Conservation (phyloP, 2,113 vertebrate genomes). For the Anthoscopus minutus region DNA sequence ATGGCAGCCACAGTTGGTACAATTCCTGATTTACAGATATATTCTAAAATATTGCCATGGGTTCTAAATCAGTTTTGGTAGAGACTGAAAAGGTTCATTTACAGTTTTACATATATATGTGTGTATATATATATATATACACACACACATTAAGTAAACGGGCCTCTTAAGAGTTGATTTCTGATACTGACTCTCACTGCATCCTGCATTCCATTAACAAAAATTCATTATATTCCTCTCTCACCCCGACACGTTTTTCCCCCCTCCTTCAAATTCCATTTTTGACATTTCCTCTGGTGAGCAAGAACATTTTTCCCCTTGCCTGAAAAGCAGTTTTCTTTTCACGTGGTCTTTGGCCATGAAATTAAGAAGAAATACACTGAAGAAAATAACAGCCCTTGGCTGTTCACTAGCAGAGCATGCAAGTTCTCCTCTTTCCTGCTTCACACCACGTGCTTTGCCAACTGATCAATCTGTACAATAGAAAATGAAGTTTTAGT, state of each 20-base stretch:
- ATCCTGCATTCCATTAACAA: background rate
- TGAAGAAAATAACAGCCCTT: background rate
- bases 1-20: accelerated
- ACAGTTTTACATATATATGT: background rate
- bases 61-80: background rate
- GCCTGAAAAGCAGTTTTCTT: background rate
- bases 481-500: background rate
- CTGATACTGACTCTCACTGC: background rate
- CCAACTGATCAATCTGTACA: background rate
- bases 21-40: background rate
- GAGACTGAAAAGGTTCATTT: background rate
- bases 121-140: too few species aligned
- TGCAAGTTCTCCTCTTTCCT: background rate
- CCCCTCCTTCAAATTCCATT: background rate
- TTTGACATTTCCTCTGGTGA: background rate
- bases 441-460: background rate
- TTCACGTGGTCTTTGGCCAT: background rate
- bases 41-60: background rate
- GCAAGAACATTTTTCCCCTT: background rate
- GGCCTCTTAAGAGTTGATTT: background rate
- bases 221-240: background rate
- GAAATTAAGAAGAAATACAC: background rate
- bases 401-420: background rate
- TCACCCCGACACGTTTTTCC: background rate
- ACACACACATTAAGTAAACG: background rate